Conservation (phyloP, 2,888 invertebrate genomes). For the Drosophila maculinotata region DNA sequence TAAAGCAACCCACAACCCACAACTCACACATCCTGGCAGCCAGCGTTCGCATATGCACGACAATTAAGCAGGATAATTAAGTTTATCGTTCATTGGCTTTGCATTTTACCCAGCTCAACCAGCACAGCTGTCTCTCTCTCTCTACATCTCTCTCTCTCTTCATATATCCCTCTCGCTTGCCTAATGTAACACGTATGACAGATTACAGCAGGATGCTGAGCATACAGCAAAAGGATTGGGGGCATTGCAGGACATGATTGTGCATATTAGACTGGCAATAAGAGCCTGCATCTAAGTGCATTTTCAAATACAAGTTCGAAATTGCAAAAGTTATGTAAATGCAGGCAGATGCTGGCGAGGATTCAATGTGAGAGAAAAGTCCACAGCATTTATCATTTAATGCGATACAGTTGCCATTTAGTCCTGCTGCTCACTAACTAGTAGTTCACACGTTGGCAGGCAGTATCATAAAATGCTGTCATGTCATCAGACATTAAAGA, state of each 20-base stretch:
- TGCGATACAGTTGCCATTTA: conserved; percentile 2
- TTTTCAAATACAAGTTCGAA: conserved; percentile 62
- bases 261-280: conserved; percentile 56
- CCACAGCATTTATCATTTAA: conserved; percentile 22
- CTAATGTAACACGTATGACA: conserved; percentile 56
- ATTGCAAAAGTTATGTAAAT: conserved; percentile 45
- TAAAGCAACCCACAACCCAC: conserved; percentile 44
- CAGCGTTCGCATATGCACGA: conserved; percentile 32
- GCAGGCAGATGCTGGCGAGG: conserved; percentile 13
- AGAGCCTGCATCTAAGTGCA: conserved; percentile 64
- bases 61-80: conserved; percentile 83
- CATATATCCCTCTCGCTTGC: conserved; percentile 5
- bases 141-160: background rate
- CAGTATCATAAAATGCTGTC: conserved; percentile 43
- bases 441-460: conserved; percentile 39
- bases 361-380: conserved; percentile 14
- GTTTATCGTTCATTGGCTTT: conserved; percentile 82
- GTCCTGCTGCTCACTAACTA: conserved; percentile 1
- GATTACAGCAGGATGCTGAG: conserved; percentile 55
- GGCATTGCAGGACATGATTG: conserved; percentile 48
- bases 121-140: background rate
- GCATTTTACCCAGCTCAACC: conserved; percentile 36
- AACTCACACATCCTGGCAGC: conserved; percentile 28
- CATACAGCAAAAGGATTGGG: background rate
- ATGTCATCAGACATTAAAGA: conserved; percentile 72